These are phyloP conservation scores for Acromyrmex heyeri DNA, from an alignment of 1,140 invertebrate genomes.

Conservation along the genomic window DNA sequence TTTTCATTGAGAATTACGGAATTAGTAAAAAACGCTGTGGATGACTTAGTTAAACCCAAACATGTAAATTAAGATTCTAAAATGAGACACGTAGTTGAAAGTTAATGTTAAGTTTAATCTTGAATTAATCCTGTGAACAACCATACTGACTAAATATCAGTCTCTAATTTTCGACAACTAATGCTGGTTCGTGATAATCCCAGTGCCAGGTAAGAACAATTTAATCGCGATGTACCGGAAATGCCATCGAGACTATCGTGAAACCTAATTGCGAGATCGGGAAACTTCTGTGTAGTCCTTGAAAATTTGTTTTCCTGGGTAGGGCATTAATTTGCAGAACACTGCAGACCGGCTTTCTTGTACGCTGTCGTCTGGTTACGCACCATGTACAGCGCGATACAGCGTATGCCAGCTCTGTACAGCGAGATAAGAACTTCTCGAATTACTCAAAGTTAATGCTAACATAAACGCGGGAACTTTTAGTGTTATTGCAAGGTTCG, in stretches of 20 bases:
- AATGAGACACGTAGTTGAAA: too few species aligned
- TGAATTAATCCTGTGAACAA: slow-evolving; percentile 18
- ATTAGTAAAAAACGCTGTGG: too few species aligned
- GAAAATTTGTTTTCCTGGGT: slow-evolving; percentile 68
- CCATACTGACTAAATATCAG: too few species aligned
- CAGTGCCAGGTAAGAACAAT: slow-evolving; percentile 38
- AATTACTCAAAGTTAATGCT: slow-evolving; percentile 77
- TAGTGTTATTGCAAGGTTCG: slow-evolving; percentile 65
- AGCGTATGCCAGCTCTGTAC: slow-evolving; percentile 23
- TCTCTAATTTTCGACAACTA: slow-evolving; percentile 3
- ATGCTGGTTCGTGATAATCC: slow-evolving; percentile 3
- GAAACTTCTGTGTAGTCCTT: slow-evolving; percentile 14
- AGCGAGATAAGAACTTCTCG: slow-evolving; percentile 74
- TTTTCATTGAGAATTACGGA: too few species aligned
- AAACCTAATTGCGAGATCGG: slow-evolving; percentile 55
- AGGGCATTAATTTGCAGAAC: slow-evolving; percentile 69
- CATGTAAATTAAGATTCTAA: too few species aligned
- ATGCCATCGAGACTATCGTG: not conserved
- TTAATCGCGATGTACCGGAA: slow-evolving; percentile 60
- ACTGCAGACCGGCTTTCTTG: slow-evolving; percentile 58
- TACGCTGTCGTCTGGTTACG: slow-evolving; percentile 63
- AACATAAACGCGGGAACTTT: slow-evolving; percentile 73
- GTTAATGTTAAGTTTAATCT: not conserved
- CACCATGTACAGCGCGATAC: slow-evolving; percentile 60
- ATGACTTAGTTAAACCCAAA: too few species aligned